Percentiles rank a stretch among this genome's conserved stretches.
Evolutionary conservation across 2,888 invertebrate genomes (phyloP).

Genomic region (Trileptium ribeirensis): DNA sequence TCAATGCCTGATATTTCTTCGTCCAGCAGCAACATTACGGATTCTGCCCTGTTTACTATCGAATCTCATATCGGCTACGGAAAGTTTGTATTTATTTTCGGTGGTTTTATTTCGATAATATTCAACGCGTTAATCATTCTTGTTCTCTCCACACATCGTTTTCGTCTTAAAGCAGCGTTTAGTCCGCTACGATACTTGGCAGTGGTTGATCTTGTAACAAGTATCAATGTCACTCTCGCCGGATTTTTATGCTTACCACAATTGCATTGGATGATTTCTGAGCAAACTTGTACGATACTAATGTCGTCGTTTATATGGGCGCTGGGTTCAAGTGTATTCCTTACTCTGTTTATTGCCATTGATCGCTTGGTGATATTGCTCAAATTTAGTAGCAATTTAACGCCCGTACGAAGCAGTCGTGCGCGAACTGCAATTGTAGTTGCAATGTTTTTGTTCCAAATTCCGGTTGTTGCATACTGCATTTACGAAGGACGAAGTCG

Average conservation of each 20-base stretch:
- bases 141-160: not conserved
- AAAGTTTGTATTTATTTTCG: not conserved
- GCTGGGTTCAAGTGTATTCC: not conserved
- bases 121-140: not conserved
- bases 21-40: no score
- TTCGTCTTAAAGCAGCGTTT: not conserved
- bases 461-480: not conserved
- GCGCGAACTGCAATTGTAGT: not conserved
- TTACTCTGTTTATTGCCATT: not conserved
- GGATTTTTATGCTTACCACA: not conserved
- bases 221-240: not conserved
- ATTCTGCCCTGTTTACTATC: no score
- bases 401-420: no score
- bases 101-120: not conserved
- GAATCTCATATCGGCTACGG: not conserved
- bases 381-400: not conserved
- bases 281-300: not conserved
- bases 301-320: not conserved
- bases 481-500: not conserved
- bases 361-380: not conserved
- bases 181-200: not conserved
- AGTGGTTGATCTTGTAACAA: not conserved
- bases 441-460: not conserved
- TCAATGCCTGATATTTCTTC: no score
- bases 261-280: not conserved